phyloP scores from a whole-genome alignment of 2,797 vertebrate species.

The Brachyalestes nurse region DNA sequence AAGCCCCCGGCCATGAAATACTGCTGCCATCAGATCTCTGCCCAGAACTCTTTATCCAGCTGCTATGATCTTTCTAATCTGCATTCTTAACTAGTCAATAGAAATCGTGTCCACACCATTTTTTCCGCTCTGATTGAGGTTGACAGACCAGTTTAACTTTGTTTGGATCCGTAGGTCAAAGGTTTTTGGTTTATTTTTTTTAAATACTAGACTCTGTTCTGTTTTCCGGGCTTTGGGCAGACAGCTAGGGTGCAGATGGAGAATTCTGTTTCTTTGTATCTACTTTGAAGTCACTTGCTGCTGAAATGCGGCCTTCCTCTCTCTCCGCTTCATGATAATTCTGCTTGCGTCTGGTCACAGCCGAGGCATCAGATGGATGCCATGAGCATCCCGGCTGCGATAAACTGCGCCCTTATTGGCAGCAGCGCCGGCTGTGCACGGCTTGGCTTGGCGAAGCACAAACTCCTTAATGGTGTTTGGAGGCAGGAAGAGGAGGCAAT shows the following conservation, averaged over 20 bases:
- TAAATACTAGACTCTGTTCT: slow-evolving; percentile 12
- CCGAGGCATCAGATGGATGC: slow-evolving; percentile 45
- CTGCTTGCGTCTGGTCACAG: slow-evolving; percentile 40
- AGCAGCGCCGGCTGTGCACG: slow-evolving; percentile 18
- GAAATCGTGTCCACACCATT: slow-evolving; percentile 42
- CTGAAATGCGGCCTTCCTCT: background rate
- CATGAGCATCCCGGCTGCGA: slow-evolving; percentile 33
- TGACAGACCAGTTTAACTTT: slow-evolving; percentile 52
- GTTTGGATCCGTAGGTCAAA: slow-evolving; percentile 40
- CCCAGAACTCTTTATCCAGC: slow-evolving; percentile 53
- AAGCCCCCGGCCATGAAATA: slow-evolving; percentile 31
- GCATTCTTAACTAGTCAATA: slow-evolving; percentile 59
- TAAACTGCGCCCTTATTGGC: slow-evolving; percentile 44
- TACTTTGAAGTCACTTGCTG: slow-evolving; percentile 20
- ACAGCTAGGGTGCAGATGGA: slow-evolving; percentile 23
- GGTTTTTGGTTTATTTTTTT: background rate
- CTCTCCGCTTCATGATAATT: slow-evolving; percentile 15
- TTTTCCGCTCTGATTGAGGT: slow-evolving; percentile 36
- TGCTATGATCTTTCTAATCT: slow-evolving; percentile 58
- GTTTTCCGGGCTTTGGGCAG: slow-evolving; percentile 49
- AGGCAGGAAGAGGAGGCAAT: slow-evolving; percentile 43
- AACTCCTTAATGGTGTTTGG: slow-evolving; percentile 57
- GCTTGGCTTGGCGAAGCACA: slow-evolving; percentile 43
- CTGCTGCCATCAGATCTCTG: slow-evolving; percentile 55
- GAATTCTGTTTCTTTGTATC: slow-evolving; percentile 34